Conservation (phyloP, 2,113 vertebrate genomes). For the Nothoprocta pentlandii region DNA sequence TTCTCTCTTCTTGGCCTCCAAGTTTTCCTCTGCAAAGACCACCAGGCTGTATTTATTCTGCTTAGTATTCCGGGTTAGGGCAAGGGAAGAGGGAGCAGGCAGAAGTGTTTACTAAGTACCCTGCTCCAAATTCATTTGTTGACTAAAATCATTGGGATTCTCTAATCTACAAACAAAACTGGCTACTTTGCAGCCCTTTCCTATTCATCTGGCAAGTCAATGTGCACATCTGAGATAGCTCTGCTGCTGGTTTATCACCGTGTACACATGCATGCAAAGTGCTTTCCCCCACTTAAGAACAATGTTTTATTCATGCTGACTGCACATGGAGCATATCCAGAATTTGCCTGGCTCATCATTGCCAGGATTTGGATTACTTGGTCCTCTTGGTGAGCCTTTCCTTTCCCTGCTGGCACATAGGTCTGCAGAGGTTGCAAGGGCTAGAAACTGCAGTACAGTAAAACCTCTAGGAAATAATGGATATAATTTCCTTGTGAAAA, state of each 20-base stretch:
- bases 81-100: not conserved
- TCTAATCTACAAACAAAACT: not conserved
- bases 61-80: not conserved
- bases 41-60: not conserved
- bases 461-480: not conserved
- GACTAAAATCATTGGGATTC: not conserved
- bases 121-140: not conserved
- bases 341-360: not conserved
- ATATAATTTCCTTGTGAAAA: not conserved
- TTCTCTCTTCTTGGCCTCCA: not conserved
- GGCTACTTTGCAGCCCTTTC: not conserved
- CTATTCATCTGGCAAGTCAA: conserved; percentile 8
- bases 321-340: not conserved
- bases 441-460: not conserved
- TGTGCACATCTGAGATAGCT: not conserved
- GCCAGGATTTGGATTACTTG: not conserved
- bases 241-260: conserved; percentile 30
- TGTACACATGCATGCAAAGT: not conserved
- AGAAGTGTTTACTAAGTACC: not conserved
- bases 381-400: not conserved
- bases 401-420: not conserved
- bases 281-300: not conserved
- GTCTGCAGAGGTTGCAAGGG: not conserved
- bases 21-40: not conserved
- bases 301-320: conserved; percentile 50